Base-by-base conservation (phyloP, 2,113 vertebrate species). In the Bungarus multicinctus region DNA sequence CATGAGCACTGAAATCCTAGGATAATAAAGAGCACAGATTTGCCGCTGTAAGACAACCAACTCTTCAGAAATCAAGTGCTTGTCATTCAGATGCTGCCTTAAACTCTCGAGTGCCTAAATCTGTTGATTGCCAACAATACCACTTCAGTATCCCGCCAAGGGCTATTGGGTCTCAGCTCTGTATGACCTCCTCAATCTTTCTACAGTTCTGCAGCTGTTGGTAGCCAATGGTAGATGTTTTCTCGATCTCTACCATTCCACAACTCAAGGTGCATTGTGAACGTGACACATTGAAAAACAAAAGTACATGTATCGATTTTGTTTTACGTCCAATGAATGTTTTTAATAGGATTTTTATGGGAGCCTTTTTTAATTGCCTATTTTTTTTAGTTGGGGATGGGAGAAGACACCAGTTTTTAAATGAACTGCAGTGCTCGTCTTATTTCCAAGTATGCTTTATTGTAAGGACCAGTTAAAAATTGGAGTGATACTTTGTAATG, bases 71-170 rank as follows among this genome's bases (percentile, higher is more conserved):
- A 97, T 97, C 97, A 97, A 98, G 97, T 97, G 97, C 97, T 98
- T 98, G 96, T 97, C 96, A 96, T 97, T 98, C 98, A 97, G 97
- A 96, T 94, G 97, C 98, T 98, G 98, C 98, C 98, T 98, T 98
- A 98, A 98, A 98, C 97, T 97, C 53, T 96, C 92, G 97, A 98
- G 98, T 98, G 98, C 98, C 98, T 98, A 95, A 97, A 97, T 94
- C 97, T 98, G 97, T 97, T 95, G 95, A 97, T 98, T 98, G 97
- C 97, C 98, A 98, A 98, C 97, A 95, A 97, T 97, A 96, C 98
- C 96, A 97, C 96, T 95, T 94, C 96, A 97, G 97, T 97, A 96
- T 97, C 97, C 97, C 96, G 90, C 95, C 94, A 98, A 98, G 98
- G 98, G 98, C 98, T 98, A 43, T 96, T 95, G 74, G 52, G 93